Base-by-base conservation (phyloP, 2,888 invertebrate species). In the Galerucella nymphaeae region DNA sequence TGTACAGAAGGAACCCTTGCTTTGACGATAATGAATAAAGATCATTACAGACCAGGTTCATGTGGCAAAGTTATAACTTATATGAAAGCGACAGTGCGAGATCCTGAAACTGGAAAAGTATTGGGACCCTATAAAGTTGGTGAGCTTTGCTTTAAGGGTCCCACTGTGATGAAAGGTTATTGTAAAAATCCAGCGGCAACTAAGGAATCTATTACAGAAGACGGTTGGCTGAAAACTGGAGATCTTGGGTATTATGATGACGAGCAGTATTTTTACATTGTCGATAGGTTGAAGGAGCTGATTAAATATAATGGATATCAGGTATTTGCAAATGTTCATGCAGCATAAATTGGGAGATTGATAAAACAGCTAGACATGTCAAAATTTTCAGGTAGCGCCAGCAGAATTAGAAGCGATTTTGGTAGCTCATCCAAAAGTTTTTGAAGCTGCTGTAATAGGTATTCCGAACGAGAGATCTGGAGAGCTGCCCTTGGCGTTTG, bases 271-370 rank as follows among this genome's bases (percentile, higher is more conserved):
- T 94, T 95, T 86, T 96, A 90, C 81, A 91, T 96, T 76, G 93
- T 96, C 1, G 96, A 96, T 84, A 88, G 96, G 75, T 87, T 96
- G 30, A 97, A 97, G 84, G 96, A 96, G 83, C 90, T 97, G 41
- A 96, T 97, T 82, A 97, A 97, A 85, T 96, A 94, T 83, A 96
- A 96, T 85, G 96, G 93, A 57, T 93, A 91, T 81, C 93, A 94
- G 90, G 93, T 77, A 61, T 42, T 10, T 42, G 23, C 5, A 4
- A 3, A 30, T 30, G 23, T 30, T 23, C 3, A n/a, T n/a, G n/a
- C n/a, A n/a, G n/a, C n/a, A n/a, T n/a, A n/a, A n/a, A n/a, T n/a
- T n/a, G n/a, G n/a, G n/a, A n/a, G 30, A 5, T 30, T 30, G 30
- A 30, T 30, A 30, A 3, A 5, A 23, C 3, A n/a, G n/a, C n/a